Evolutionary conservation across 2,113 vertebrate species (phyloP).

Genomic region (Gorsachius goisagi): DNA sequence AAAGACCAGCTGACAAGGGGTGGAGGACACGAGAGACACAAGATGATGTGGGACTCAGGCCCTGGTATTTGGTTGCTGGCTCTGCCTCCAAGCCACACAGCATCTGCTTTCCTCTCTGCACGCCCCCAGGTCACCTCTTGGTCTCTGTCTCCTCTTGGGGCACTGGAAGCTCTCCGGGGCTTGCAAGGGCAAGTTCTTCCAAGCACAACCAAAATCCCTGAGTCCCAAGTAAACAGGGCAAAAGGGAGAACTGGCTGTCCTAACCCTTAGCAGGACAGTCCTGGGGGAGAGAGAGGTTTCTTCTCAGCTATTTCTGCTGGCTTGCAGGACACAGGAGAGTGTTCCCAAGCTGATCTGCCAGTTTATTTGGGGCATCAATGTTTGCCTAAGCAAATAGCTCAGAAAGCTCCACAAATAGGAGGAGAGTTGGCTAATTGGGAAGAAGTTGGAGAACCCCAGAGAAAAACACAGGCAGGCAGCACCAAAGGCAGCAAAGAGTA

Average conservation of each 20-base stretch:
- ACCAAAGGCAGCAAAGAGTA: neutral
- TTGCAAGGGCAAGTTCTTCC: neutral
- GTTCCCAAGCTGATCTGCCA: neutral
- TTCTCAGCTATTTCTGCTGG: neutral
- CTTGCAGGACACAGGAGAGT: neutral
- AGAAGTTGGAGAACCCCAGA: neutral
- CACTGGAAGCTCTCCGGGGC: neutral
- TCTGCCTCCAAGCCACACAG: neutral
- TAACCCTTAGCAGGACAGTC: neutral
- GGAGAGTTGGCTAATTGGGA: constrained; percentile 7
- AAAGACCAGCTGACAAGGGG: neutral
- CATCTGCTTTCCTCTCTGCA: neutral
- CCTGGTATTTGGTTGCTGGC: neutral
- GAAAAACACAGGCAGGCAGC: neutral
- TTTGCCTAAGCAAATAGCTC: constrained; percentile 28
- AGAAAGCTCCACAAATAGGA: neutral
- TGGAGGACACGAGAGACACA: neutral
- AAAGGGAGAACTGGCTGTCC: neutral
- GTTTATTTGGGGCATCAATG: neutral
- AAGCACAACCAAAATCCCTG: neutral
- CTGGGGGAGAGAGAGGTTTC: neutral
- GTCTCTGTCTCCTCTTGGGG: neutral
- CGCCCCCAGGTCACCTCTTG: neutral
- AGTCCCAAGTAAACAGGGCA: no score
- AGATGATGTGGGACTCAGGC: neutral